Percentiles rank a stretch among this genome's conserved stretches.
Conservation (phyloP, 2,888 invertebrate species). For the Phyllotreta cruciferae region DNA sequence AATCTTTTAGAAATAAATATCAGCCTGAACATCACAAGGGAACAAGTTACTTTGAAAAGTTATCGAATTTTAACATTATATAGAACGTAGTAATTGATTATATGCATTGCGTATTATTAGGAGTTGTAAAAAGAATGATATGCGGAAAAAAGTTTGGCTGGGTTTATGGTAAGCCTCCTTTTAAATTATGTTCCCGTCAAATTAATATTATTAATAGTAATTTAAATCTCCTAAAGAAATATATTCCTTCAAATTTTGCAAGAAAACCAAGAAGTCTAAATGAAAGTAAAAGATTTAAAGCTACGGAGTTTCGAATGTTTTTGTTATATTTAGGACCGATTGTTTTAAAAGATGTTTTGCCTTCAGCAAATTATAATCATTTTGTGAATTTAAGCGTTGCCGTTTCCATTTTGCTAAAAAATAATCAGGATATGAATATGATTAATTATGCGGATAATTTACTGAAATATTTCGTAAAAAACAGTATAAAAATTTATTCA, state of each 20-base stretch:
- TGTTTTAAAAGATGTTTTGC: slow-evolving; percentile 39
- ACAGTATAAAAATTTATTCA: slow-evolving; percentile 39
- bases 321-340: slow-evolving; percentile 38
- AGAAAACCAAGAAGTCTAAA: slow-evolving; percentile 15
- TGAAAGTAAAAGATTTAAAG: slow-evolving; percentile 20
- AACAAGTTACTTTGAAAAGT: slow-evolving; percentile 7
- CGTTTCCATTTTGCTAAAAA: slow-evolving; percentile 38
- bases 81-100: slow-evolving; percentile 14
- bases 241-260: slow-evolving; percentile 14
- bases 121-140: slow-evolving; percentile 19
- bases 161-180: slow-evolving; percentile 24
- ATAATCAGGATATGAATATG: slow-evolving; percentile 26
- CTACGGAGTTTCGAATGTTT: slow-evolving; percentile 21
- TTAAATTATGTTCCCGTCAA: slow-evolving; percentile 19
- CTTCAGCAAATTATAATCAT: slow-evolving; percentile 34
- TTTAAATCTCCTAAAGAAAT: slow-evolving; percentile 12
- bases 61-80: slow-evolving; percentile 19
- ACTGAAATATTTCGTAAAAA: slow-evolving; percentile 37
- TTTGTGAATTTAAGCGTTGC: slow-evolving; percentile 40
- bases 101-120: slow-evolving; percentile 14
- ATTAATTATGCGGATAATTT: slow-evolving; percentile 38
- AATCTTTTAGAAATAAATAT: too few relatives aligned
- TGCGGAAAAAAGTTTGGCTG: slow-evolving; percentile 13
- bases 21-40: slow-evolving; percentile 23
- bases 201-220: slow-evolving; percentile 3